Evolutionary conservation across 2,113 vertebrate species (phyloP).

Genomic region (Monopterus albus): DNA sequence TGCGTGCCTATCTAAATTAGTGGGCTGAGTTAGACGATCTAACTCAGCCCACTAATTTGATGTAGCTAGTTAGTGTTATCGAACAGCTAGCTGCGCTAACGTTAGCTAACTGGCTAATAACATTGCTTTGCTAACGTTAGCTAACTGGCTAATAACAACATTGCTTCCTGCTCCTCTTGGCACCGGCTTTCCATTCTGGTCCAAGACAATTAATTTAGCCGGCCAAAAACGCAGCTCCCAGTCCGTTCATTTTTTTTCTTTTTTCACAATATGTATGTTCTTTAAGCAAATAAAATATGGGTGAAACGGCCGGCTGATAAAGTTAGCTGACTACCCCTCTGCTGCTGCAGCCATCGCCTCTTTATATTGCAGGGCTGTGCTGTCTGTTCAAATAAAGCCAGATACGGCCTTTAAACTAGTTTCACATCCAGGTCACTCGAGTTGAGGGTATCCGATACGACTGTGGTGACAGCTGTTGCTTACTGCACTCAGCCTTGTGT

Average conservation of each 20-base stretch:
- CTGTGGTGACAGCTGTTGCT: conserved; percentile 9
- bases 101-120: conserved; percentile 70
- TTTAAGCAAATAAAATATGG: background rate
- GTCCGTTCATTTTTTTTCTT: conserved; percentile 24
- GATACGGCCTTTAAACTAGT: conserved; percentile 57
- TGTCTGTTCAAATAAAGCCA: conserved; percentile 58
- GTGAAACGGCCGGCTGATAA: conserved; percentile 12
- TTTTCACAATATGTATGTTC: background rate
- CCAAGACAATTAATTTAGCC: conserved; percentile 10
- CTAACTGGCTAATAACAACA: conserved; percentile 73
- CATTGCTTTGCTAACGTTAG: conserved; percentile 59
- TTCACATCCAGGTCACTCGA: conserved; percentile 75
- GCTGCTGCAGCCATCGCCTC: conserved; percentile 34
- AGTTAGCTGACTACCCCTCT: conserved; percentile 44
- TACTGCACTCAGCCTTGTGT: background rate
- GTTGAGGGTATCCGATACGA: conserved; percentile 17
- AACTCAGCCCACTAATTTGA: conserved; percentile 76
- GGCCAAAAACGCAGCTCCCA: background rate
- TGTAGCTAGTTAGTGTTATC: conserved; percentile 45
- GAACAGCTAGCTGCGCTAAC: conserved; percentile 64
- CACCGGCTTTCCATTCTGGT: conserved; percentile 51
- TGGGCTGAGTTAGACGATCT: conserved; percentile 73
- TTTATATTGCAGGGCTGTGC: conserved; percentile 27
- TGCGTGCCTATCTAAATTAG: conserved; percentile 62
- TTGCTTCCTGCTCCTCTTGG: conserved; percentile 32